phyloP scores from a whole-genome alignment of 2,797 vertebrate genomes.

The Semotilus atromaculatus region DNA sequence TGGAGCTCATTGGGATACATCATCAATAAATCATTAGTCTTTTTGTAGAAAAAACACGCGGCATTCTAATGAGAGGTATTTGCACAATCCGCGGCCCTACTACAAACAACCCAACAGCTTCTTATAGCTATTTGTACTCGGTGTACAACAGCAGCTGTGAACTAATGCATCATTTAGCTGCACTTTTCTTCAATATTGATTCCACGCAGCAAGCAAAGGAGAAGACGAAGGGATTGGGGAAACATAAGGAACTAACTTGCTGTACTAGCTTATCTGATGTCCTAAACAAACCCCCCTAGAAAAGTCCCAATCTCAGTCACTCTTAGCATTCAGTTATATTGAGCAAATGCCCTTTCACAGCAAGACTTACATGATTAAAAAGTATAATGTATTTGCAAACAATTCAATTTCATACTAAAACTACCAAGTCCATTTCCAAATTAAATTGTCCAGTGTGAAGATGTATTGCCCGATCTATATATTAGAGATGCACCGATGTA shows the following conservation, averaged over 20 bases:
- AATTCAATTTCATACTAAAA: background rate
- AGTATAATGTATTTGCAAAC: background rate
- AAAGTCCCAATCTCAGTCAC: background rate
- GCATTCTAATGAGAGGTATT: constrained; percentile 67
- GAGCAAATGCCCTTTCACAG: background rate
- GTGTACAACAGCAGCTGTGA: background rate
- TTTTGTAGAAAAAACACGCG: constrained; percentile 63
- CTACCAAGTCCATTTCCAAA: background rate
- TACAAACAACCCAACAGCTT: constrained; percentile 38
- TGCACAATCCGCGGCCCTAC: constrained; percentile 32
- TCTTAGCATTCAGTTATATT: background rate
- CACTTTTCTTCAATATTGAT: constrained; percentile 30
- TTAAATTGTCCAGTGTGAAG: background rate
- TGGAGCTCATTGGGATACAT: constrained; percentile 68
- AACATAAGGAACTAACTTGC: background rate
- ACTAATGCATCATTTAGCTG: constrained; percentile 24
- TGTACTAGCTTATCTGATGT: background rate
- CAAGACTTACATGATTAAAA: background rate
- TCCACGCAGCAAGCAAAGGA: background rate
- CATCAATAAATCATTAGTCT: constrained; percentile 75
- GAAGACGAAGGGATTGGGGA: background rate
- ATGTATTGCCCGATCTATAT: background rate
- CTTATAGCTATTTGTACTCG: constrained; percentile 20
- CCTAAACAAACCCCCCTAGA: background rate
- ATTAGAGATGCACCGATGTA: background rate